Conservation (phyloP, 2,797 vertebrate species). For the Macropus fuliginosus region DNA sequence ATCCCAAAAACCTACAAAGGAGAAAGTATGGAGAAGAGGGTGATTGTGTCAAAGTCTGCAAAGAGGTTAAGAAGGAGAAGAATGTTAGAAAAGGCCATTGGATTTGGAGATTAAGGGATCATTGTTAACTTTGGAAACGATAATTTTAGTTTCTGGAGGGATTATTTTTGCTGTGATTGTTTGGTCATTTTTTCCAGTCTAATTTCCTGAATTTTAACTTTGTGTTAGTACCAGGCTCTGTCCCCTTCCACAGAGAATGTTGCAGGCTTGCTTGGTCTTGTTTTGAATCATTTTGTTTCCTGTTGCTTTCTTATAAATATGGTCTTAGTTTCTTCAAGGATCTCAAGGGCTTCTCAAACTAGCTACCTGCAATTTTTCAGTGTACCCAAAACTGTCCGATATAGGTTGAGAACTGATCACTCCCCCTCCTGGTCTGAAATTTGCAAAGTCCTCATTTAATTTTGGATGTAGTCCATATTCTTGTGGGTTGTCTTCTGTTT, state of each 20-base stretch:
- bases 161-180: not conserved
- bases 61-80: not conserved
- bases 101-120: not conserved
- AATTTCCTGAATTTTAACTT: not conserved
- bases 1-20: not conserved
- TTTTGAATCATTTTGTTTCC: not conserved
- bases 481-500: not conserved
- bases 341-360: not conserved
- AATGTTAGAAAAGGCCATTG: not conserved
- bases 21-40: not conserved
- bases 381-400: not conserved
- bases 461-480: not conserved
- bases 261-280: not conserved
- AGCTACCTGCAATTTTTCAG: not conserved
- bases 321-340: no score
- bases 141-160: not conserved
- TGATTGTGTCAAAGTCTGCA: not conserved
- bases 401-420: not conserved
- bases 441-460: not conserved
- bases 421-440: not conserved
- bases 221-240: not conserved
- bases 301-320: no score
- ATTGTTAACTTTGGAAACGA: not conserved
- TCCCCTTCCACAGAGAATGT: not conserved
- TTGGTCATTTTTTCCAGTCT: not conserved